Base-by-base conservation (phyloP, 2,888 invertebrate species). In the Xanthorhoe designata region DNA sequence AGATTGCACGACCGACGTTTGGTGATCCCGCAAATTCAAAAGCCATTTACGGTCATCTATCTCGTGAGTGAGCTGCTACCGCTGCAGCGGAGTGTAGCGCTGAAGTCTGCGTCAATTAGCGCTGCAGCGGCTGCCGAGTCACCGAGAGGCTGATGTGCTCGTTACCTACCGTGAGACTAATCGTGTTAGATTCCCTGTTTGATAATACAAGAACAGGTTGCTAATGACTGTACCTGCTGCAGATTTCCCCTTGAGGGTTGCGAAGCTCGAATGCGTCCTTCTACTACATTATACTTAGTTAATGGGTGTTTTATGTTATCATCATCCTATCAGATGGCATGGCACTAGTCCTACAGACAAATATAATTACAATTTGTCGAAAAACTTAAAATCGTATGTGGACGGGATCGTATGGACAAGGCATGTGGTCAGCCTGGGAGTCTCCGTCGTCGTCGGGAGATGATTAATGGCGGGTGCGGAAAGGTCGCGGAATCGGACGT, bases 401-500 rank as follows among this genome's bases (percentile, higher is more conserved):
- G 57, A 51, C 50, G 17, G 54, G 5, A 47, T 45, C 3, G 35
- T 29, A n/a, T 10, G 45, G 52, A 59, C 18, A 47, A 29, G 19
- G 18, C 17, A 18, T 10, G 35, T 10, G 47, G 51, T 29, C 52
- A 50, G 51, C 51, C 8, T 8, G 9, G 61, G 45, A 51, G 55
- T 53, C 42, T 51, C 32, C 55, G 15, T 17, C 58, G 53, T n/a
- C 61, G 50, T 50, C 55, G 45, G 38, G 13, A 50, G 35, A 67
- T 68, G 68, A 68, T 68, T 52, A 58, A 68, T 65, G 60, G 24
- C n/a, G 47, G 61, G 42, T 4, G 58, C 45, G 58, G 50, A 52
- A 57, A 65, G 70, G 65, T 59, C 64, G 63, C 59, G 50, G 51
- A 56, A 52, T 68, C 70, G 63, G 62, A 60, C 57, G 18, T 49